These are phyloP conservation scores for Zosterops pallidus DNA, from an alignment of 2,113 vertebrate species.

Conservation along the genomic window DNA sequence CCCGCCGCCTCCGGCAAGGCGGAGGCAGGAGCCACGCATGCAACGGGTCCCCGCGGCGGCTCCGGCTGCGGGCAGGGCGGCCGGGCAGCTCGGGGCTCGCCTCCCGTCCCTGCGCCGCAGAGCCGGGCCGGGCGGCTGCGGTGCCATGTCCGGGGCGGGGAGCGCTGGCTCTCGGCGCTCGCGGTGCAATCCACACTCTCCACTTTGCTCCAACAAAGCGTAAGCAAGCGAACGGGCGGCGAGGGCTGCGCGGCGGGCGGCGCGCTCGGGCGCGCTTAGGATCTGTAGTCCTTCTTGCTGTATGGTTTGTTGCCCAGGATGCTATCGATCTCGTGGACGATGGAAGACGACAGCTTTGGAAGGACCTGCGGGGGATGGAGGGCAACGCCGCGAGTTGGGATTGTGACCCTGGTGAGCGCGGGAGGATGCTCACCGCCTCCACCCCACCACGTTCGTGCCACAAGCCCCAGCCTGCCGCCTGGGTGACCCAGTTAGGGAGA, in stretches of 20 bases:
- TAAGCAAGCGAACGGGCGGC: constrained; percentile 82
- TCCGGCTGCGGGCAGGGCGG: background rate
- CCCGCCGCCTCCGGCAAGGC: background rate
- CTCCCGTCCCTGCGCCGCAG: background rate
- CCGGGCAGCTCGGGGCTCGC: background rate
- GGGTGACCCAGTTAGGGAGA: background rate
- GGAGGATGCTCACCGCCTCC: background rate
- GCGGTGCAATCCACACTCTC: constrained; percentile 50
- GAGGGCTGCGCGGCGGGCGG: constrained; percentile 21
- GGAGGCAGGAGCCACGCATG: background rate
- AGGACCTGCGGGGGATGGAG: constrained; percentile 80
- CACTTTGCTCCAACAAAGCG: constrained; percentile 78
- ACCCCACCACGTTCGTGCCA: background rate
- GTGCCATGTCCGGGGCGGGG: background rate
- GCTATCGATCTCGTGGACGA: constrained; percentile 96
- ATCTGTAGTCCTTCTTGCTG: constrained; percentile 99
- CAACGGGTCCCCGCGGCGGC: background rate
- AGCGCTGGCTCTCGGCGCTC: constrained; percentile 12
- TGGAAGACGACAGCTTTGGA: constrained; percentile 96
- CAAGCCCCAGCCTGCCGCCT: background rate
- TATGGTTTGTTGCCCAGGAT: constrained; percentile 99
- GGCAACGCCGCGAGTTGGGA: background rate
- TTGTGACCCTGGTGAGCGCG: accelerated
- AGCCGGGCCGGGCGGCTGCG: background rate
- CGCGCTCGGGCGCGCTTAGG: constrained; percentile 72